Evolutionary conservation across 2,113 vertebrate genomes (phyloP), one percentile per base, ranked within the genome.

Genomic region (Lamprologus speciosus): DNA sequence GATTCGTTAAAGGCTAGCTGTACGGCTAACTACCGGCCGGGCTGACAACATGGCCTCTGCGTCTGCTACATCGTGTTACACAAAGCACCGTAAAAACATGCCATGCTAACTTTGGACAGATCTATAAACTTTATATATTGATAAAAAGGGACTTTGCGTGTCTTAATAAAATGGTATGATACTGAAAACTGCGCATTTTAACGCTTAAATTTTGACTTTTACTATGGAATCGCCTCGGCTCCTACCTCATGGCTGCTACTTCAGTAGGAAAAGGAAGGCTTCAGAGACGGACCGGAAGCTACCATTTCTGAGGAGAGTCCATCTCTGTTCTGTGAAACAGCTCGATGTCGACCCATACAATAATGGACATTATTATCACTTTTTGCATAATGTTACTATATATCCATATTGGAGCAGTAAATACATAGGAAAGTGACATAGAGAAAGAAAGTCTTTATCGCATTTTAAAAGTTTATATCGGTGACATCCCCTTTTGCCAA

Each of bases 161-260:
- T 42, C 28, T 47, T 8, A 7, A 1, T 10, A 2, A 3, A 4
- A 6, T 1, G 5, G 4, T 8, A 9, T 2, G 2, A 5, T 9
- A 5, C 54, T 3, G 4, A 9, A 2, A 21, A 0, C 12, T 6
- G 26, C 23, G 1, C 6, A 53, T 83, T 92, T 82, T 8, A 35
- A 63, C n/a, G 1, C 6, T 42, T 65, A 91, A 93, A 95, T 45
- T 4, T 1, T 4, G 14, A 70, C 23, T 95, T 95, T 70, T 82
- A 9, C 3, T 16, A 4, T 16, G 78, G 73, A 75, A 8, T 17
- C 14, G 9, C 16, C 9, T 1, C 2, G 1, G 9, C 0, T 42
- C 96, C 91, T 96, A 97, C 96, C 96, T 97, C 96, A 96, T 97
- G 96, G 95, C 96, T 95, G 95, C 96, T 94, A 93, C 93, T 94